A percentile compares a stretch with the other conserved stretches of the same genome.
Conservation (phyloP, 2,888 invertebrate genomes). For the Drosophila affinis region DNA sequence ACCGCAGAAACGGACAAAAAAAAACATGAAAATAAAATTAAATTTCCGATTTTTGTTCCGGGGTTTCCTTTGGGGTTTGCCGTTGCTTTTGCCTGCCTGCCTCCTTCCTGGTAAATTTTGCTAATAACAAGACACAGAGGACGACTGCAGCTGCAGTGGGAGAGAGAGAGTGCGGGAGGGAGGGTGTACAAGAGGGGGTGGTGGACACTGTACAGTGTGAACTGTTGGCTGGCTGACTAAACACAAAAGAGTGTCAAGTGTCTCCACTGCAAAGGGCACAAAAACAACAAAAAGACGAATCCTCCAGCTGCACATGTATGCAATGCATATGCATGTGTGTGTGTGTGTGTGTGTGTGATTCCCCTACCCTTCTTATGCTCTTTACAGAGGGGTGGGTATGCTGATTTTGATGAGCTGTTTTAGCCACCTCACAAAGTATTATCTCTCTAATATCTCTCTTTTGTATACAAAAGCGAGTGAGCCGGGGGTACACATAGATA, state of each 20-base stretch:
- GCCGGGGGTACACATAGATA: no score
- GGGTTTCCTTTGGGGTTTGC: slow-evolving; percentile 17
- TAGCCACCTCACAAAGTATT: no score
- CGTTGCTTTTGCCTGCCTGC: no score
- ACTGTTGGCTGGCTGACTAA: slow-evolving; percentile 59
- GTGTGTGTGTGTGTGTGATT: neutral
- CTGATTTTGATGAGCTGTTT: slow-evolving; percentile 43
- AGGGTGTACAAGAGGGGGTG: neutral
- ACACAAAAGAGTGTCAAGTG: slow-evolving; percentile 80
- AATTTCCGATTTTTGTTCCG: slow-evolving; percentile 68
- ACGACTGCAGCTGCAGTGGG: slow-evolving; percentile 62
- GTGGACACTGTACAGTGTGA: slow-evolving; percentile 27
- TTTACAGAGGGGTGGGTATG: neutral
- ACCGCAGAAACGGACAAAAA: slow-evolving; percentile 70
- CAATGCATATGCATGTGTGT: neutral
- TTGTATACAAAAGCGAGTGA: no score
- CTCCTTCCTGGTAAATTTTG: slow-evolving; percentile 62
- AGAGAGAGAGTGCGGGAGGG: neutral
- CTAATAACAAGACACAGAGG: slow-evolving; percentile 65
- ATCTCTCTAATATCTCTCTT: no score
- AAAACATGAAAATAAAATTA: slow-evolving; percentile 80
- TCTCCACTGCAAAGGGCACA: slow-evolving; percentile 65
- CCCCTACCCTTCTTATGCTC: neutral
- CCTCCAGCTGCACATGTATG: slow-evolving; percentile 36
- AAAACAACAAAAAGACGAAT: slow-evolving; percentile 9